Evolutionary conservation across 2,797 vertebrate species (phyloP).

Genomic region (Mormyrops attenuatus): DNA sequence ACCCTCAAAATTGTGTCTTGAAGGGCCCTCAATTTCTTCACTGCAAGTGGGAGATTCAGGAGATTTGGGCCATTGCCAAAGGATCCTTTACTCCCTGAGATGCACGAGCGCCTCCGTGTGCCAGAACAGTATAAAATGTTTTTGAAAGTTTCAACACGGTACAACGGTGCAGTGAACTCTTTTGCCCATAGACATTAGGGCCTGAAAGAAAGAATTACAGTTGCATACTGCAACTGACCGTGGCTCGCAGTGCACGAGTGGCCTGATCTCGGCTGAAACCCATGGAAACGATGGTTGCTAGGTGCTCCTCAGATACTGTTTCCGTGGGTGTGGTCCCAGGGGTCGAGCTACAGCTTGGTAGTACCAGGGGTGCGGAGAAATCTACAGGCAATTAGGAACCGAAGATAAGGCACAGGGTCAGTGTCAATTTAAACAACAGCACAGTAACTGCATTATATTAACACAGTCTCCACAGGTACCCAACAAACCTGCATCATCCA

Average conservation of each 20-base stretch:
- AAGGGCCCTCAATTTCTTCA: not conserved
- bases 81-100: not conserved
- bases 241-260: conserved; percentile 87
- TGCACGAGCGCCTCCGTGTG: not conserved
- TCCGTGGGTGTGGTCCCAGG: conserved; percentile 67
- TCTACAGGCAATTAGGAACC: conserved; percentile 61
- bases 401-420: conserved; percentile 22
- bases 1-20: not conserved
- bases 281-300: conserved; percentile 96
- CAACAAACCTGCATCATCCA: conserved; percentile 90
- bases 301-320: conserved; percentile 86
- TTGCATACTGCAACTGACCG: conserved; percentile 58
- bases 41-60: not conserved
- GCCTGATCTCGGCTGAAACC: conserved; percentile 97
- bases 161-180: not conserved
- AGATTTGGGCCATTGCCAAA: not conserved
- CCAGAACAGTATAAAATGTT: not conserved
- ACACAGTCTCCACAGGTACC: not conserved
- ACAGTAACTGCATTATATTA: not conserved
- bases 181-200: not conserved
- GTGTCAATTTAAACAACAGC: not conserved
- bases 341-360: conserved; percentile 83
- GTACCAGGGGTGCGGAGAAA: conserved; percentile 84
- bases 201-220: not conserved
- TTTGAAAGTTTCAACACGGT: not conserved